Conservation (phyloP, 2,888 invertebrate species). For the Synergus laeviventris region DNA sequence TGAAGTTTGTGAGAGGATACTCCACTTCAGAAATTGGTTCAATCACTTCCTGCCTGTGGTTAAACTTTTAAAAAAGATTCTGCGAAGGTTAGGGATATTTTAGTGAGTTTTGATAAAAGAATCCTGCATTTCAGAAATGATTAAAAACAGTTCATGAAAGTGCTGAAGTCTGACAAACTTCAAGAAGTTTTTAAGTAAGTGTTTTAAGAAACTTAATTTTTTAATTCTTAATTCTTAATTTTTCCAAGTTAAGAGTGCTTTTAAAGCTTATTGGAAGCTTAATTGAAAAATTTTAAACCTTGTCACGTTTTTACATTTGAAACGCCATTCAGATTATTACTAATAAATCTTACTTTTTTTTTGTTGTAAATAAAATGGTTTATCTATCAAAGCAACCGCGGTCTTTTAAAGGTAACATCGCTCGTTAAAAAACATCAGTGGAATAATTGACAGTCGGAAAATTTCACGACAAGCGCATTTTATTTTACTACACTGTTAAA, state of each 20-base stretch:
- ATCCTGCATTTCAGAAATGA: background rate
- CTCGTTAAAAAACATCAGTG: constrained; percentile 6
- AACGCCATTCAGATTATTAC: background rate
- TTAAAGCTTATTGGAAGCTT: too few species aligned
- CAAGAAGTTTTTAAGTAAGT: too few species aligned
- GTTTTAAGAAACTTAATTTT: background rate
- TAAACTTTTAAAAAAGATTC: too few species aligned
- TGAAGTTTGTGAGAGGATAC: background rate
- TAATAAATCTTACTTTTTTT: background rate
- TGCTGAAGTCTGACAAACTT: background rate
- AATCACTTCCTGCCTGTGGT: background rate
- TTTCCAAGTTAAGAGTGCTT: too few species aligned
- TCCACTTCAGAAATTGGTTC: background rate
- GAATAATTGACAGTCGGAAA: constrained; percentile 28
- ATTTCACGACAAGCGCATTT: background rate
- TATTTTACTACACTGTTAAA: too few species aligned
- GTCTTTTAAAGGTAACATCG: background rate
- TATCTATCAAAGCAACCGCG: too few species aligned
- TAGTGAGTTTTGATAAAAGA: constrained; percentile 5
- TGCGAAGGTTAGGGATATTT: background rate
- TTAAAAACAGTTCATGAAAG: background rate
- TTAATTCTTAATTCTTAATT: too few species aligned
- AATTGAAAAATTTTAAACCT: too few species aligned
- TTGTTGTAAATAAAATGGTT: too few species aligned
- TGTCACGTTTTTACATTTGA: background rate